Conservation (phyloP, 2,888 invertebrate species). For the Sphinx pinastri region DNA sequence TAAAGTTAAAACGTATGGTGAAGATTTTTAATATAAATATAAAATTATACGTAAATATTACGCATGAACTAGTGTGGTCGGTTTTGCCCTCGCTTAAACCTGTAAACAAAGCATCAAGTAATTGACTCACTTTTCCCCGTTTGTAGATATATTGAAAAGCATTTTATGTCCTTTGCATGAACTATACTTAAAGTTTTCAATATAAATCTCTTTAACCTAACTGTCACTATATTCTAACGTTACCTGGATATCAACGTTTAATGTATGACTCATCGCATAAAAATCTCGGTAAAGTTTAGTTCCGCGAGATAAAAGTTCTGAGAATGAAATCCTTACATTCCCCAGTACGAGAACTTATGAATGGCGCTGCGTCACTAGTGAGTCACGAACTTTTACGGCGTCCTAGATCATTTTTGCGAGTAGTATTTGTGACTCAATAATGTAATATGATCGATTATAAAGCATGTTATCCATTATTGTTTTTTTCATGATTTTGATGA, state of each 20-base stretch:
- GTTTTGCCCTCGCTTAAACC: not conserved
- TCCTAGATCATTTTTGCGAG: constrained; percentile 32
- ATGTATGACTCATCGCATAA: constrained; percentile 17
- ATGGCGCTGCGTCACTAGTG: constrained; percentile 53
- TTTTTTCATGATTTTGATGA: not conserved
- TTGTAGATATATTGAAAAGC: too few relatives aligned
- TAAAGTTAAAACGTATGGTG: not conserved
- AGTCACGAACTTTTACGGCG: constrained; percentile 39
- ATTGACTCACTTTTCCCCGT: too few relatives aligned
- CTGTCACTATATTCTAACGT: not conserved
- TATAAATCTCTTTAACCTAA: too few relatives aligned
- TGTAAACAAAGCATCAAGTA: not conserved
- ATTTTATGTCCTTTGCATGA: too few relatives aligned
- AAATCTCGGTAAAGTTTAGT: constrained; percentile 34
- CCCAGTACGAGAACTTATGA: constrained; percentile 49
- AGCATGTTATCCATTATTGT: not conserved
- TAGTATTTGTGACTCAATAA: constrained; percentile 5
- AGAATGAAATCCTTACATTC: constrained; percentile 45
- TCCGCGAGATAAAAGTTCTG: constrained; percentile 49
- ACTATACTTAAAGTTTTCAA: too few relatives aligned
- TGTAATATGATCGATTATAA: not conserved
- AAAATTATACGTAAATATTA: not conserved
- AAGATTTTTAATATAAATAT: not conserved
- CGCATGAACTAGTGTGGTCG: not conserved
- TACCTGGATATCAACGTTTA: constrained; percentile 7